Conservation (phyloP, 2,797 vertebrate species). For the Danio choprae region DNA sequence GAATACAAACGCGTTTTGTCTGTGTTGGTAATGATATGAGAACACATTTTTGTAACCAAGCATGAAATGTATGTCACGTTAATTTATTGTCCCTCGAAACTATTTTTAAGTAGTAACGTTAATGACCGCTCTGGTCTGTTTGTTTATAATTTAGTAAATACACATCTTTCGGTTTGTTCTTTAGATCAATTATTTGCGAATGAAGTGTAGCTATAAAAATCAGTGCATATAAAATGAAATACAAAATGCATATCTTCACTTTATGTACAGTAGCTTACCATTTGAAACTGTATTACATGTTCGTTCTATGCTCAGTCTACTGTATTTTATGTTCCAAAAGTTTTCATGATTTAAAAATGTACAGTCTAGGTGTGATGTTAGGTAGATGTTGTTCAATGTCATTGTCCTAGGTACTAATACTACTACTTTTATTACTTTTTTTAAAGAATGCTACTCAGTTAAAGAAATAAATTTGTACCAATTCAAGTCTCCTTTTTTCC, state of each 20-base stretch:
- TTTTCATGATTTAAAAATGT: conserved; percentile 35
- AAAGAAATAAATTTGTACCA: conserved; percentile 68
- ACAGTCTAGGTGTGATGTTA: conserved; percentile 19
- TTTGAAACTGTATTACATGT: conserved; percentile 32
- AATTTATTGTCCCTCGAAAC: conserved; percentile 54
- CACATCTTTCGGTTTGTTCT: background rate
- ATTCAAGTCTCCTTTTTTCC: conserved; percentile 77
- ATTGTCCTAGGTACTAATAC: background rate
- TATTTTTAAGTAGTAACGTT: conserved; percentile 38
- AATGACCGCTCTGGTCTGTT: conserved; percentile 29
- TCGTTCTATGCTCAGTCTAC: conserved; percentile 8
- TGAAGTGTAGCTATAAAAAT: conserved; percentile 26
- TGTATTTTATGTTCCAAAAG: conserved; percentile 31
- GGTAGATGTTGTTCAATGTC: conserved; percentile 25
- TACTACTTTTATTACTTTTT: conserved; percentile 42
- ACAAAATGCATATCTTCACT: conserved; percentile 34
- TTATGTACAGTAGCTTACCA: conserved; percentile 43
- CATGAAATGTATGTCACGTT: conserved; percentile 57
- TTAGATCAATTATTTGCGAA: background rate
- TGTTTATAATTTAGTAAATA: background rate
- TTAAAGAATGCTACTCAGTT: conserved; percentile 61
- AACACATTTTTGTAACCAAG: conserved; percentile 44
- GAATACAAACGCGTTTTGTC: conserved; percentile 53
- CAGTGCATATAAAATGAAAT: background rate
- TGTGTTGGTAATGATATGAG: conserved; percentile 47